Base-by-base conservation (phyloP, 2,113 vertebrate species). In the Sturnira hondurensis region DNA sequence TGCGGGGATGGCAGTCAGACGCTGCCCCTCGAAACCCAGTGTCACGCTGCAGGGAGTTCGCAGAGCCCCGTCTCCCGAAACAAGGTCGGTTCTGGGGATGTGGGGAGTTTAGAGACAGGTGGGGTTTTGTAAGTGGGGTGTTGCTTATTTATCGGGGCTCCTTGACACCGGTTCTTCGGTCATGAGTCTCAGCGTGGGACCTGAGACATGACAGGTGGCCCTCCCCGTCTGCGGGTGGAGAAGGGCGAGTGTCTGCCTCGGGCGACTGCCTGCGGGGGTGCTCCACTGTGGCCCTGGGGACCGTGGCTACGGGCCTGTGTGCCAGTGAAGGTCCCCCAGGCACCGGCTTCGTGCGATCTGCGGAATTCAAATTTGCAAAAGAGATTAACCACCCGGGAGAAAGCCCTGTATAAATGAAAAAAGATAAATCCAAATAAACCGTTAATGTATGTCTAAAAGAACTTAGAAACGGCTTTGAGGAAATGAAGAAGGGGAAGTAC, bases 31-130 rank as follows among this genome's bases (percentile, higher is more conserved):
- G 0, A 31, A 12, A 31, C 16, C 9, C 65, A 22, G 26, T 6
- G n/a, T 14, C 4, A 2, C 13, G 0, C 9, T n/a, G 7, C 7
- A 16, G 3, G 19, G 56, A 2, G 4, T n/a, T n/a, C 16, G 4
- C n/a, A 50, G 16, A 45, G 26, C 24, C n/a, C 0, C 0, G 2
- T 20, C 50, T 7, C 7, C 31, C n/a, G n/a, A 43, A 28, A 4
- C 50, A 9, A 41, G 41, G 19, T 14, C n/a, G 8, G 0, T 50
- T 58, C 17, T 31, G 14, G 38, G n/a, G 33, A 67, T 38, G 70
- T 2, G 9, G 7, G 50, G 70, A 6, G 19, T 50, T 41, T 50
- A 28, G 56, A 24, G 22, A 26, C 24, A 1, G 24, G 80, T 38
- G 80, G 16, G 19, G 4, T 58, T 77, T 2, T 3, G 31, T 4